A percentile compares a stretch with the other conserved stretches of the same genome.
phyloP scores from a whole-genome alignment of 2,797 vertebrate species.

The Hyperoplus lanceolatus region DNA sequence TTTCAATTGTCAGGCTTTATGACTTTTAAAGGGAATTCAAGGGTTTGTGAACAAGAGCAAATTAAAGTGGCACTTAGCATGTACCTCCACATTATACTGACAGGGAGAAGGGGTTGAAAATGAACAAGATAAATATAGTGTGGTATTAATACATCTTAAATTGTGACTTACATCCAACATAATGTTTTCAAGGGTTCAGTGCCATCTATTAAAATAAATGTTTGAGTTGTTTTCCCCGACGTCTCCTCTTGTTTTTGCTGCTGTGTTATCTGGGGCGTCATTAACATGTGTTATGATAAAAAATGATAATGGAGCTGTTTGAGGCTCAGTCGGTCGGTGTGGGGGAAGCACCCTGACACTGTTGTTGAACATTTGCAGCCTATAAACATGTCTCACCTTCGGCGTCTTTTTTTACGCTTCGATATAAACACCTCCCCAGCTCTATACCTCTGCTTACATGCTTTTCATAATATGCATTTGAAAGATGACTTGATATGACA shows the following conservation, averaged over 20 bases:
- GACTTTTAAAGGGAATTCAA: neutral
- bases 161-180: constrained; percentile 9
- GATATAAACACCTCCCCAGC: neutral
- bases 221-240: neutral
- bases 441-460: neutral
- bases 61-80: neutral
- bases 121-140: no score
- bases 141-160: neutral
- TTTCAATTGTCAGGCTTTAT: neutral
- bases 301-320: neutral
- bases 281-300: constrained; percentile 14
- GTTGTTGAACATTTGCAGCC: constrained; percentile 20
- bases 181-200: neutral
- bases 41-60: neutral
- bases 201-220: neutral
- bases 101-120: neutral
- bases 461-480: neutral
- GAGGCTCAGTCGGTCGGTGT: neutral
- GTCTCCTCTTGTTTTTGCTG: neutral
- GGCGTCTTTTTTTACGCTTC: neutral
- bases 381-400: constrained; percentile 14
- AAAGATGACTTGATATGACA: neutral
- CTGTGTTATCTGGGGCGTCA: neutral
- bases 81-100: neutral
- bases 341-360: neutral